Percentiles rank a stretch among this genome's conserved stretches.
phyloP scores from a whole-genome alignment of 2,888 invertebrate genomes.

The Archaeoteleia sp. region DNA sequence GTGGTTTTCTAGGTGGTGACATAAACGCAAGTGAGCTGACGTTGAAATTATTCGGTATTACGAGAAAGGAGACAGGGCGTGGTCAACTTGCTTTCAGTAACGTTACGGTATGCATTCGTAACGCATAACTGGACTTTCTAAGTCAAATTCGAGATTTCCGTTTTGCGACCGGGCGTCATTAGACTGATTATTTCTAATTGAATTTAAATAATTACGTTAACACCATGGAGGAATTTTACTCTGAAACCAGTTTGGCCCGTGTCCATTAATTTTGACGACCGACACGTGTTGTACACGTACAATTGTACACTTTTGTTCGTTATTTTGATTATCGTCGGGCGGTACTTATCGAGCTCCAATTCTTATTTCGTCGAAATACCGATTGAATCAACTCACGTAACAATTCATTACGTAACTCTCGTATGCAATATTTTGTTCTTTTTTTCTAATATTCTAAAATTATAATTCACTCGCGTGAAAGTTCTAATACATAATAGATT shows the following conservation, averaged over 20 bases:
- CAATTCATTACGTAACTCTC: conserved; percentile 29
- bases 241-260: neutral
- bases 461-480: conserved; percentile 28
- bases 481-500: conserved; percentile 12
- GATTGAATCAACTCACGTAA: conserved; percentile 40
- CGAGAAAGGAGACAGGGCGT: conserved; percentile 62
- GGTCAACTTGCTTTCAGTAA: conserved; percentile 58
- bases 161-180: conserved; percentile 27
- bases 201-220: conserved; percentile 21
- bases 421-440: conserved; percentile 11
- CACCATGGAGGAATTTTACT: conserved; percentile 10
- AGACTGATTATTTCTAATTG: conserved; percentile 27
- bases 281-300: conserved; percentile 14
- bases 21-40: conserved; percentile 26
- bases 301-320: conserved; percentile 9
- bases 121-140: conserved; percentile 60
- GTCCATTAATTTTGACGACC: conserved; percentile 7
- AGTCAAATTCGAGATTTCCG: conserved; percentile 49
- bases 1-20: conserved; percentile 25
- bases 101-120: conserved; percentile 51
- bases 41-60: conserved; percentile 52
- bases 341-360: conserved; percentile 24
- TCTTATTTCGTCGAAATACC: conserved; percentile 20
- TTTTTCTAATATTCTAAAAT: conserved; percentile 32
- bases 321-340: conserved; percentile 23